A percentile compares a stretch with the other conserved stretches of the same genome.
Evolutionary conservation across 1,140 invertebrate genomes (phyloP).

Genomic region (Amphibalanus amphitrite): DNA sequence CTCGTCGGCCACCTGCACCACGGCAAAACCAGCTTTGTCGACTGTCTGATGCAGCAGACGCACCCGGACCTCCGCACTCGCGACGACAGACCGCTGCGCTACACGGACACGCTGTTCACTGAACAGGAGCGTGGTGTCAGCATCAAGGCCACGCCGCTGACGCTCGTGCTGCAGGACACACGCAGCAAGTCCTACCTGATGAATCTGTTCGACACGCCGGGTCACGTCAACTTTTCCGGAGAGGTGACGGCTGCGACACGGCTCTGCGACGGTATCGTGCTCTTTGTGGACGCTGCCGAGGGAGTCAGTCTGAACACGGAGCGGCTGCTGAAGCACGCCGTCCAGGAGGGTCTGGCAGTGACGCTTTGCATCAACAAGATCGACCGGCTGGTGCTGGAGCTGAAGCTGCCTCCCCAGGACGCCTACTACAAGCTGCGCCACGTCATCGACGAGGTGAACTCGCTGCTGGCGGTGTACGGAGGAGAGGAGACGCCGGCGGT

Average conservation of each 20-base stretch:
- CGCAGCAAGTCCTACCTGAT: slow-evolving; percentile 45
- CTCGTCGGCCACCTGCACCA: slow-evolving; percentile 94
- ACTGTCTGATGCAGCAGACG: slow-evolving; percentile 91
- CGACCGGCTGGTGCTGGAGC: slow-evolving; percentile 84
- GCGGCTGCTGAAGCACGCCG: slow-evolving; percentile 82
- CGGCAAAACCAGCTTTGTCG: slow-evolving; percentile 97
- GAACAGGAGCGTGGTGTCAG: slow-evolving; percentile 95
- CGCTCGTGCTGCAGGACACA: slow-evolving; percentile 79
- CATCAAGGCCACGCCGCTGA: slow-evolving; percentile 91
- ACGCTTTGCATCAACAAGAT: slow-evolving; percentile 98
- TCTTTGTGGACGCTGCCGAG: slow-evolving; percentile 98
- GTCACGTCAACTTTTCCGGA: slow-evolving; percentile 98
- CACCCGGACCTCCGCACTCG: slow-evolving; percentile 67
- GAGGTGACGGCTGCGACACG: slow-evolving; percentile 95
- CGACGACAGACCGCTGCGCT: slow-evolving; percentile 63
- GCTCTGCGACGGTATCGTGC: slow-evolving; percentile 83
- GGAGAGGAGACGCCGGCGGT: slow-evolving; percentile 15
- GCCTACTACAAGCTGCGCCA: slow-evolving; percentile 97
- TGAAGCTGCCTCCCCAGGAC: slow-evolving; percentile 94
- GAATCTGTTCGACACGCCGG: slow-evolving; percentile 85
- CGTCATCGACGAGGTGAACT: slow-evolving; percentile 95
- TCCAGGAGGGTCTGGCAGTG: slow-evolving; percentile 81
- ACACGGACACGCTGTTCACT: slow-evolving; percentile 93
- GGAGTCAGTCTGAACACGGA: slow-evolving; percentile 98
- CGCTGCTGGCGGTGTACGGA: slow-evolving; percentile 43